These are phyloP conservation scores for Ictalurus punctatus DNA, from an alignment of 2,113 vertebrate species.

Conservation along the genomic window DNA sequence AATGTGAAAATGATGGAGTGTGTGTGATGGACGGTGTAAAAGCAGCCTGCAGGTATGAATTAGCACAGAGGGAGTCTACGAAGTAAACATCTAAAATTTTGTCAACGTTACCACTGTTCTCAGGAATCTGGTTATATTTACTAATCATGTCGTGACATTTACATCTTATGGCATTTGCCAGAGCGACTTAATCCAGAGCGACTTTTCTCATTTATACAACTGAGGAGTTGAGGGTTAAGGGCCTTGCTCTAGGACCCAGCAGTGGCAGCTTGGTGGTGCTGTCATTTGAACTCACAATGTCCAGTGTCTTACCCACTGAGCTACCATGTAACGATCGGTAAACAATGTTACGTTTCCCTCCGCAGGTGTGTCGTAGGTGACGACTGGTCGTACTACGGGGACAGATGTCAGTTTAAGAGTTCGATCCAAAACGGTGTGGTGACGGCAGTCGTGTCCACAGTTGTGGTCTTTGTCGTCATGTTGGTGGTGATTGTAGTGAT, in stretches of 20 bases:
- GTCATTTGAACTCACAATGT: too few relatives aligned
- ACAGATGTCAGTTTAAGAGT: slow-evolving; percentile 79
- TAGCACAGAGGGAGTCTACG: background rate
- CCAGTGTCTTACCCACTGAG: too few relatives aligned
- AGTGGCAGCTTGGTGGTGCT: too few relatives aligned
- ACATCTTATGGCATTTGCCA: too few relatives aligned
- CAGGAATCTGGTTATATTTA: background rate
- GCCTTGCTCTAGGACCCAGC: too few relatives aligned
- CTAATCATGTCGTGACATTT: background rate
- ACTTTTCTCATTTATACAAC: too few relatives aligned
- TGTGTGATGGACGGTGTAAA: slow-evolving; percentile 62
- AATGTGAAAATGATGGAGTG: slow-evolving; percentile 80
- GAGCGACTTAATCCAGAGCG: too few relatives aligned
- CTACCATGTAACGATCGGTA: background rate
- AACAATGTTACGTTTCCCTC: slow-evolving; percentile 1
- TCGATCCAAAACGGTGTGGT: slow-evolving; percentile 68
- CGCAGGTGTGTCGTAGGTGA: slow-evolving; percentile 79
- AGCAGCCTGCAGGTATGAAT: slow-evolving; percentile 79
- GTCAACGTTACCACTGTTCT: background rate
- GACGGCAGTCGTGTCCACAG: slow-evolving; percentile 67
- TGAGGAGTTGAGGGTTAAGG: too few relatives aligned
- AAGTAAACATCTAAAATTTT: background rate
- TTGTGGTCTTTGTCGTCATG: slow-evolving; percentile 69
- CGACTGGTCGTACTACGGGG: slow-evolving; percentile 86
- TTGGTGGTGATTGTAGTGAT: slow-evolving; percentile 65